phyloP scores from a whole-genome alignment of 2,797 vertebrate genomes.

The Sebastes kiyomatsui region DNA sequence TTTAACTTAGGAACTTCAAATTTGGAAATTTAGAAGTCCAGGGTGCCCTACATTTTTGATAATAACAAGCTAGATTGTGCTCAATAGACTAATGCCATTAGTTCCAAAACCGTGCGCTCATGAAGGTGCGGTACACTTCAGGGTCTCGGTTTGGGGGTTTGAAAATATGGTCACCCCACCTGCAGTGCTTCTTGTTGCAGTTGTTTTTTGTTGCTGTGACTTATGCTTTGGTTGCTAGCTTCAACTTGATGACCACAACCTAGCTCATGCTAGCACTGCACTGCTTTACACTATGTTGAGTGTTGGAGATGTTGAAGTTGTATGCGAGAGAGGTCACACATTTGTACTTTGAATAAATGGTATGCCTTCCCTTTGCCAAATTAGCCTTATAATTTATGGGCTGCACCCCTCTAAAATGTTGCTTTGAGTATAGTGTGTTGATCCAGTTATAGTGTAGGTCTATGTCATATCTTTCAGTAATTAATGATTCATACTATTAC shows the following conservation, averaged over 20 bases:
- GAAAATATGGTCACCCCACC: accelerated
- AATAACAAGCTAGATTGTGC: no score
- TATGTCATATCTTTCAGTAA: background rate
- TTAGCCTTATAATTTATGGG: background rate
- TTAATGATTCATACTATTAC: background rate
- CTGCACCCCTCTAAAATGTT: background rate
- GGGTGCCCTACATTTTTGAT: no score
- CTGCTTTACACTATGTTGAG: background rate
- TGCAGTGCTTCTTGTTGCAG: background rate
- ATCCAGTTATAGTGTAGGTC: background rate
- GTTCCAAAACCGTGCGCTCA: no score
- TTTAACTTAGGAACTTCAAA: no score
- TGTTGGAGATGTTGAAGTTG: background rate
- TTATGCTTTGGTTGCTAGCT: background rate
- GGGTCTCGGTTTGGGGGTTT: background rate
- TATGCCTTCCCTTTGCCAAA: no score
- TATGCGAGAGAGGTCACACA: no score
- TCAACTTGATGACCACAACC: background rate
- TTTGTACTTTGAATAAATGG: no score
- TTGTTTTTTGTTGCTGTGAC: background rate
- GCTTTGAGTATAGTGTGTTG: background rate
- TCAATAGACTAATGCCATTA: no score
- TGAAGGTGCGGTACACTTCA: accelerated
- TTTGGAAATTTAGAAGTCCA: no score
- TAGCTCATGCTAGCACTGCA: background rate